Evolutionary conservation across 1,140 invertebrate genomes (phyloP).

Genomic region (Tetramorium parvispinum): DNA sequence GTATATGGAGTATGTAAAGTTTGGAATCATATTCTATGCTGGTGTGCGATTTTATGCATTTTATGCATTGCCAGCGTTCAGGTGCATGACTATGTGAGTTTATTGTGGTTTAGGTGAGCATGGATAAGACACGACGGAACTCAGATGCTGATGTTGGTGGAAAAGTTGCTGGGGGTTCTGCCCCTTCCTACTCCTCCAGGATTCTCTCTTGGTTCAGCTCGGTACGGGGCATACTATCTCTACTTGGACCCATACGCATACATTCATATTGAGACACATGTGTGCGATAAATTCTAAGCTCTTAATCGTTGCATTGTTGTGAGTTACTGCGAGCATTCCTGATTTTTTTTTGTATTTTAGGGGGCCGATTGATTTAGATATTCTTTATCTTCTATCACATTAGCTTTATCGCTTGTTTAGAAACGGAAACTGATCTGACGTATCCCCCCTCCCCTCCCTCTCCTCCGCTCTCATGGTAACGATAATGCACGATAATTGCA

Average conservation of each 20-base stretch:
- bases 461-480: not conserved
- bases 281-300: slow-evolving; percentile 70
- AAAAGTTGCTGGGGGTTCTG: slow-evolving; percentile 79
- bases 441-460: not conserved
- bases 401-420: slow-evolving; percentile 51
- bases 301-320: slow-evolving; percentile 63
- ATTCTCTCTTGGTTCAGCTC: slow-evolving; percentile 85
- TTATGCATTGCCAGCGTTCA: slow-evolving; percentile 44
- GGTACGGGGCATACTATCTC: slow-evolving; percentile 85
- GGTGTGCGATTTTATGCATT: slow-evolving; percentile 49
- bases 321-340: slow-evolving; percentile 45
- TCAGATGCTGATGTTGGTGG: slow-evolving; percentile 82
- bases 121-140: slow-evolving; percentile 84
- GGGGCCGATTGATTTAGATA: slow-evolving; percentile 10
- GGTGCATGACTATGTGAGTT: slow-evolving; percentile 78
- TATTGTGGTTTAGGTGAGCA: slow-evolving; percentile 85
- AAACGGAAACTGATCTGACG: not conserved
- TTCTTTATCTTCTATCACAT: slow-evolving; percentile 54
- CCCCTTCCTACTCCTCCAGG: slow-evolving; percentile 84
- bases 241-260: slow-evolving; percentile 85
- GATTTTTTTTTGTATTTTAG: not conserved
- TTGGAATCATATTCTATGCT: slow-evolving; percentile 39
- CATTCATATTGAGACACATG: slow-evolving; percentile 61
- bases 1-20: not conserved
- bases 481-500: slow-evolving; percentile 10